Percentiles rank a stretch among this genome's conserved stretches.
Conservation (phyloP, 2,888 invertebrate species). For the Noctua pronuba region DNA sequence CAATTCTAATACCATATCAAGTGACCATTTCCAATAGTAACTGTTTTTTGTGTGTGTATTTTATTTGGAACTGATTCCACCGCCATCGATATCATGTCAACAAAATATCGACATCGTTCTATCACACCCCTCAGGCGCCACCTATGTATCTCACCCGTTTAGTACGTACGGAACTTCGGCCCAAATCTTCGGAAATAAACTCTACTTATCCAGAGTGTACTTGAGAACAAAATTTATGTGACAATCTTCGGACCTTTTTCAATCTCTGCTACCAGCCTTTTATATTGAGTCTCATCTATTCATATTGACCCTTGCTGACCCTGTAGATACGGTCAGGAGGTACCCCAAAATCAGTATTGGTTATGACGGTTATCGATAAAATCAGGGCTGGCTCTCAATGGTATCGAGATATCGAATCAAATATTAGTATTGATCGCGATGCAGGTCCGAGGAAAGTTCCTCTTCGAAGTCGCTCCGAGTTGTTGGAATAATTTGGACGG, state of each 20-base stretch:
- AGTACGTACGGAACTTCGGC: slow-evolving; percentile 76
- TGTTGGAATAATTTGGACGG: slow-evolving; percentile 41
- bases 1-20: background rate
- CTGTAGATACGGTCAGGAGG: slow-evolving; percentile 51
- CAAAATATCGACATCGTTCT: slow-evolving; percentile 16
- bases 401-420: slow-evolving; percentile 44
- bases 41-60: background rate
- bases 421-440: slow-evolving; percentile 53
- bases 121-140: slow-evolving; percentile 45
- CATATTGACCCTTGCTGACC: slow-evolving; percentile 76
- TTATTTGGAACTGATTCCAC: background rate
- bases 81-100: slow-evolving; percentile 11
- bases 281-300: slow-evolving; percentile 82
- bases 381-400: slow-evolving; percentile 29
- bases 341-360: slow-evolving; percentile 56
- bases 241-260: slow-evolving; percentile 83
- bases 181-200: slow-evolving; percentile 86
- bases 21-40: background rate
- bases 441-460: slow-evolving; percentile 39
- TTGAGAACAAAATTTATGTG: slow-evolving; percentile 85
- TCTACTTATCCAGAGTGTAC: slow-evolving; percentile 84
- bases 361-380: slow-evolving; percentile 59
- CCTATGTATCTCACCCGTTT: slow-evolving; percentile 65
- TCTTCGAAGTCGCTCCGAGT: slow-evolving; percentile 22
- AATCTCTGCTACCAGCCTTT: slow-evolving; percentile 76